Conservation (phyloP, 2,888 invertebrate genomes). For the Nomada fucata region DNA sequence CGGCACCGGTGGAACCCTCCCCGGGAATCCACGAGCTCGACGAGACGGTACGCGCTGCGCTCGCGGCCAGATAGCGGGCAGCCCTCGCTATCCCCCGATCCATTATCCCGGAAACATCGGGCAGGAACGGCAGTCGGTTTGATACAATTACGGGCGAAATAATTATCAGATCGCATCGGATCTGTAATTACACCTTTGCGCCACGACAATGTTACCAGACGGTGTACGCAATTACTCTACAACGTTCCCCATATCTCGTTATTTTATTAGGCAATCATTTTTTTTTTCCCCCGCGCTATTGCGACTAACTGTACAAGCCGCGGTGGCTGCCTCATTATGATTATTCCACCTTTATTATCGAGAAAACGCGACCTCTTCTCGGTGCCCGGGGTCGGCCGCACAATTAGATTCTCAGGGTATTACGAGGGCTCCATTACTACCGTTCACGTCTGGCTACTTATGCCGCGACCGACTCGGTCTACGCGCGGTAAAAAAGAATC, state of each 20-base stretch:
- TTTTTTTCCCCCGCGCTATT: slow-evolving; percentile 35
- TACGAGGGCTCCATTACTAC: slow-evolving; percentile 59
- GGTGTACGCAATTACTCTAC: slow-evolving; percentile 34
- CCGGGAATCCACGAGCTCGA: too few species aligned
- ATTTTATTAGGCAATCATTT: slow-evolving; percentile 66
- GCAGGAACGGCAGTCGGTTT: slow-evolving; percentile 31
- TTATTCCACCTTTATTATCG: slow-evolving; percentile 68
- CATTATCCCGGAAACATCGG: slow-evolving; percentile 17
- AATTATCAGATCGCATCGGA: slow-evolving; percentile 57
- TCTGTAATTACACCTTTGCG: slow-evolving; percentile 55
- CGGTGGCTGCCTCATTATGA: slow-evolving; percentile 64
- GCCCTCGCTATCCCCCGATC: slow-evolving; percentile 1
- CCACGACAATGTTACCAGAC: slow-evolving; percentile 33
- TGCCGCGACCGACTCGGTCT: not conserved
- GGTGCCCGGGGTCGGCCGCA: slow-evolving; percentile 46
- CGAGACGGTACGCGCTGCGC: too few species aligned
- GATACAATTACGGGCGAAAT: slow-evolving; percentile 55
- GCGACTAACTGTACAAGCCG: slow-evolving; percentile 65
- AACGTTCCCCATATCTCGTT: slow-evolving; percentile 47
- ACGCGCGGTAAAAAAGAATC: slow-evolving; percentile 9
- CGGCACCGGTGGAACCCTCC: not conserved
- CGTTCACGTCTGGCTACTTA: slow-evolving; percentile 24
- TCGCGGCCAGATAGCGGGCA: too few species aligned
- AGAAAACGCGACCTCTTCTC: slow-evolving; percentile 65
- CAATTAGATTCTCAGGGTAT: slow-evolving; percentile 71